A percentile compares a stretch with the other conserved stretches of the same genome.
These are phyloP conservation scores for Hapalemur alaotrensis DNA, from an alignment of 2,797 vertebrate genomes.

Conservation along the genomic window DNA sequence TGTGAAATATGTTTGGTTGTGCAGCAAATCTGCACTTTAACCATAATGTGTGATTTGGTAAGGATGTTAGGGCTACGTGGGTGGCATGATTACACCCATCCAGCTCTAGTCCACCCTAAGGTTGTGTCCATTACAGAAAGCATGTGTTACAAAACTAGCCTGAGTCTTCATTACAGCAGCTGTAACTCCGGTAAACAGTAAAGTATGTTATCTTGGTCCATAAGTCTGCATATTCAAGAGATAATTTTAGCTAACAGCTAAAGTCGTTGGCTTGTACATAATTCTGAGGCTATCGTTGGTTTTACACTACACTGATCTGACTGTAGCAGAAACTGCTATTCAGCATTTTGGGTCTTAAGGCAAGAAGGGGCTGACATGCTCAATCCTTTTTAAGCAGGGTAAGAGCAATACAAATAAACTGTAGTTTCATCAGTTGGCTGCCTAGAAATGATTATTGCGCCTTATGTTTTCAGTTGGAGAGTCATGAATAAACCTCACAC, in stretches of 20 bases:
- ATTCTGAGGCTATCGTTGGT: neutral
- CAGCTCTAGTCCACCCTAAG: slow-evolving; percentile 13
- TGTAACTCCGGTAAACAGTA: slow-evolving; percentile 35
- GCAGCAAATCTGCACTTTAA: slow-evolving; percentile 47
- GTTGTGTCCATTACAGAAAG: slow-evolving; percentile 42
- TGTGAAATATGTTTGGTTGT: slow-evolving; percentile 29
- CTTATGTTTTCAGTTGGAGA: slow-evolving; percentile 34
- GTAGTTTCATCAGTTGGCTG: neutral
- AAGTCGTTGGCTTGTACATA: neutral
- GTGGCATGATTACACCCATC: neutral
- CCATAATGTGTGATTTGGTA: neutral
- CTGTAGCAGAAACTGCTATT: slow-evolving; percentile 41
- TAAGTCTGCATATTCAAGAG: neutral
- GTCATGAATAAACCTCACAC: slow-evolving; percentile 22
- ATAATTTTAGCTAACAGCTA: neutral
- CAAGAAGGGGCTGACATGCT: neutral
- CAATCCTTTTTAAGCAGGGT: slow-evolving; percentile 39
- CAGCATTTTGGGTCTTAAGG: slow-evolving; percentile 2
- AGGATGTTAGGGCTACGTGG: slow-evolving; percentile 65
- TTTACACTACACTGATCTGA: slow-evolving; percentile 49
- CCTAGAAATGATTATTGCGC: neutral
- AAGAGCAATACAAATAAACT: slow-evolving; percentile 50
- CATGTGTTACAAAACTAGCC: neutral
- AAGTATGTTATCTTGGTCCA: slow-evolving; percentile 1
- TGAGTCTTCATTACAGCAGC: slow-evolving; percentile 28